Evolutionary conservation across 2,113 vertebrate genomes (phyloP), one percentile per base, ranked within the genome.

Genomic region (Oxyura jamaicensis): DNA sequence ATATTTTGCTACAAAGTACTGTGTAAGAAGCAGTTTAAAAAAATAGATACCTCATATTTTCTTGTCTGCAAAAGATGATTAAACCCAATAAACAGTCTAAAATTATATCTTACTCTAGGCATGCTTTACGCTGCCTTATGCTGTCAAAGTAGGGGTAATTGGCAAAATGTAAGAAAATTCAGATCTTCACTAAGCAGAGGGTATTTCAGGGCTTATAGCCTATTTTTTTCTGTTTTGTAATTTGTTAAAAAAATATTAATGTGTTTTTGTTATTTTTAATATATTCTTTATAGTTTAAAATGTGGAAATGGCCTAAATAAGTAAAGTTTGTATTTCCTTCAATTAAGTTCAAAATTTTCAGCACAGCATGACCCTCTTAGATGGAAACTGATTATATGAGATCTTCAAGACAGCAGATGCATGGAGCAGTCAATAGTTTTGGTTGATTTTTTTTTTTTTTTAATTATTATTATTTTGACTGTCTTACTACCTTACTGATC

Each of bases 401-500:
- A 73, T 48, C 17, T 52, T 89, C 35, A 81, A 66, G 81, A 66
- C 29, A 83, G 41, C 33, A 84, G 21, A 71, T 73, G n/a, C 35
- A 88, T 56, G 48, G 55, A 84, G 73, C 2, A 50, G 28, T 53
- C 44, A 86, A 62, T 33, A 62, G 8, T 79, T 95, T 58, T 19
- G 62, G 72, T 11, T 91, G 31, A 46, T 82, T 19, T 66, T 42
- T 33, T 44, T 82, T 19, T 66, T 42, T 33, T 44, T 6, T 41
- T 25, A 46, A 50, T 4, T 44, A 71, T 65, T 46, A 2, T 33
- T 88, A 31, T 89, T 86, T 53, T 65, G 6, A 35, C 81, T 93
- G 52, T 13, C 33, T 93, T 82, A 80, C 80, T 95, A 89, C 58
- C 33, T 93, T 90, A 91, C 86, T 85, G 59, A 75, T 91, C 29